A percentile compares a stretch with the other conserved stretches of the same genome.
phyloP scores from a whole-genome alignment of 2,797 vertebrate genomes.

The Enteromius viviparus region DNA sequence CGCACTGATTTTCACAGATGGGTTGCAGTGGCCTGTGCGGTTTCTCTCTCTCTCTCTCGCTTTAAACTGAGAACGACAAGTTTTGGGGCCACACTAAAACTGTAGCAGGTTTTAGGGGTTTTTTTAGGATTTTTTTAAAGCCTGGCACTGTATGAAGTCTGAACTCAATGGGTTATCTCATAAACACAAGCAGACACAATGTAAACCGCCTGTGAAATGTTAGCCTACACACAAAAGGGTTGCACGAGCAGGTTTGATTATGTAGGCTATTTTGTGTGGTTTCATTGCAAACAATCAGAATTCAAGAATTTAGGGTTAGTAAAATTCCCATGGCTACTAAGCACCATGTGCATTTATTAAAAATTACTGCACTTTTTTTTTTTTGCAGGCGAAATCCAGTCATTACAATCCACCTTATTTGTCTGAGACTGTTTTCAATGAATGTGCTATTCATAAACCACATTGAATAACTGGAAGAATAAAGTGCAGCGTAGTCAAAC shows the following conservation, averaged over 20 bases:
- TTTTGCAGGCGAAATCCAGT: background rate
- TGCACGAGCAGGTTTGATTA: background rate
- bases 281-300: background rate
- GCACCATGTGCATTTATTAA: background rate
- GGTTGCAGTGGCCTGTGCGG: constrained; percentile 54
- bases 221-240: background rate
- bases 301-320: background rate
- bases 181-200: background rate
- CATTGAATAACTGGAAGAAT: background rate
- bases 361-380: background rate
- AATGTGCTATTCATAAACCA: background rate
- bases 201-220: background rate
- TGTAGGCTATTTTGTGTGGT: background rate
- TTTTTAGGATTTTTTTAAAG: background rate
- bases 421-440: background rate
- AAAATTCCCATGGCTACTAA: background rate
- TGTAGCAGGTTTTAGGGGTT: constrained; percentile 33
- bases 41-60: constrained; percentile 38
- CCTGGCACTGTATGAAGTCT: background rate
- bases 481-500: background rate
- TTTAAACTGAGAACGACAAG: constrained; percentile 54
- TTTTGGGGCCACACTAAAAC: constrained; percentile 43
- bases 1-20: constrained; percentile 58
- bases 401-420: background rate
- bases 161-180: background rate